A percentile compares a stretch with the other conserved stretches of the same genome.
Conservation (phyloP, 2,888 invertebrate species). For the Rhimphoctona megacephalus region DNA sequence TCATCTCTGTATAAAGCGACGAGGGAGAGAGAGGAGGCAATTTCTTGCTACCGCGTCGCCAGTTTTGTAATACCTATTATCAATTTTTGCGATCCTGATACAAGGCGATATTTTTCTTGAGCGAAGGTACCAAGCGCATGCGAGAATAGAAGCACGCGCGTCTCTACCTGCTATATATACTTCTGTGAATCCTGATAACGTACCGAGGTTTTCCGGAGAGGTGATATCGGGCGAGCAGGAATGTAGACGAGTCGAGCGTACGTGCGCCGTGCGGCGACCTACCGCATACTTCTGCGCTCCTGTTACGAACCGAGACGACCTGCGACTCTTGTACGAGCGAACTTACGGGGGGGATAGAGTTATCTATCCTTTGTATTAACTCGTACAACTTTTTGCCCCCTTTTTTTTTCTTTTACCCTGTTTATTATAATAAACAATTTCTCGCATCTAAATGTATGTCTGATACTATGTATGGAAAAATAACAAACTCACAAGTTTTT, state of each 20-base stretch:
- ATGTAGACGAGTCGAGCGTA: background rate
- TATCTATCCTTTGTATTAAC: background rate
- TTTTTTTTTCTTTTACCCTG: background rate
- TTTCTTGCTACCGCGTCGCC: background rate
- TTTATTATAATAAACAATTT: background rate
- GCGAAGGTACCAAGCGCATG: background rate
- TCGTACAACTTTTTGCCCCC: background rate
- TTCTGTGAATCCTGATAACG: background rate
- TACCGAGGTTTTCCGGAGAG: background rate
- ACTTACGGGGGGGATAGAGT: background rate
- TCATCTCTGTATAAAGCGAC: too few species aligned
- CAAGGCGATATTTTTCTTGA: conserved; percentile 3
- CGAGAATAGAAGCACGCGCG: background rate
- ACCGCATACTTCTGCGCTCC: background rate
- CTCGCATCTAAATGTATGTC: background rate
- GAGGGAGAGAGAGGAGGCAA: background rate
- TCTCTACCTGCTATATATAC: background rate
- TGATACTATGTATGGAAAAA: background rate
- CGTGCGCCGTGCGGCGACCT: background rate
- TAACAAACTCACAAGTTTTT: background rate
- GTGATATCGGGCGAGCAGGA: background rate
- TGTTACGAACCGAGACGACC: background rate
- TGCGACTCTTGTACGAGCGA: background rate
- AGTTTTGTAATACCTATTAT: background rate
- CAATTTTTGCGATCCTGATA: background rate